Percentiles rank a stretch among this genome's conserved stretches.
Conservation (phyloP, 2,113 vertebrate genomes). For the Anguilla rostrata region DNA sequence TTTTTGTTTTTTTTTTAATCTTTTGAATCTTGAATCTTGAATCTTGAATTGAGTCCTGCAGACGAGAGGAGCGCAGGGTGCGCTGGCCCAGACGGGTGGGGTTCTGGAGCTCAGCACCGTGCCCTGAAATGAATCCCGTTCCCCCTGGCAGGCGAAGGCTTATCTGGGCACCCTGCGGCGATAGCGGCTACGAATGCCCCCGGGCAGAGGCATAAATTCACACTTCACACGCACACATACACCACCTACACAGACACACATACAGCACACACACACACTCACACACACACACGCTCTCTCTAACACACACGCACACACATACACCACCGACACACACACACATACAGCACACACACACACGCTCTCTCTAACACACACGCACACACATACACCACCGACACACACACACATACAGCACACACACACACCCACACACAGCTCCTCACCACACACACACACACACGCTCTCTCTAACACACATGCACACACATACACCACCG, state of each 20-base stretch:
- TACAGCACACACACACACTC: not conserved
- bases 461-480: too few relatives aligned
- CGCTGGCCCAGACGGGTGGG: not conserved
- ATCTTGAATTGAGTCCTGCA: too few relatives aligned
- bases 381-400: too few relatives aligned
- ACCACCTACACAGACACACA: conserved; percentile 4
- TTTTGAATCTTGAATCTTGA: too few relatives aligned
- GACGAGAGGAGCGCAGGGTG: not conserved
- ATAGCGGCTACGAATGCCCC: not conserved
- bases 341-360: too few relatives aligned
- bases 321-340: too few relatives aligned
- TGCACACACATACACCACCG: not conserved
- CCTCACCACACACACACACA: too few relatives aligned
- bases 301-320: too few relatives aligned
- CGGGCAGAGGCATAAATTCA: not conserved
- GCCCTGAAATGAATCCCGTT: not conserved
- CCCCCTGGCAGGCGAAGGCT: not conserved
- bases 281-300: not conserved
- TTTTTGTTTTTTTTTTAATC: too few relatives aligned
- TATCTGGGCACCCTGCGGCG: not conserved
- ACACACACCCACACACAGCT: too few relatives aligned
- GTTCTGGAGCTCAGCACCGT: not conserved
- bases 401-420: too few relatives aligned
- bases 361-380: too few relatives aligned
- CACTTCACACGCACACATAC: not conserved